Conservation (phyloP, 2,113 vertebrate species). For the Cygnus buccinator region DNA sequence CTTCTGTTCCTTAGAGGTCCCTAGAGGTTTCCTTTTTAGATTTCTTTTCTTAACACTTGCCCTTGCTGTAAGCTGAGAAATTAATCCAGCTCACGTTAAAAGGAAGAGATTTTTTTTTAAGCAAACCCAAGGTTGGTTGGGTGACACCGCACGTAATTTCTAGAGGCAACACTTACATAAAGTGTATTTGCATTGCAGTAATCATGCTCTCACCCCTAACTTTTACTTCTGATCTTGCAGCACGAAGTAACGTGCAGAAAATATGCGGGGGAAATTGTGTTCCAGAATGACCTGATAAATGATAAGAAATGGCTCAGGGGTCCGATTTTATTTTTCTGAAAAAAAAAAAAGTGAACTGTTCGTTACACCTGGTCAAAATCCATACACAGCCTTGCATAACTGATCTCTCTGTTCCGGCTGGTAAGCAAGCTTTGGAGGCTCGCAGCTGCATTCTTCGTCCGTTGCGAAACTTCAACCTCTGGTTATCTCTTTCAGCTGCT, state of each 20-base stretch:
- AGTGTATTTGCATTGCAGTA: background rate
- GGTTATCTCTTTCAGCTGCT: background rate
- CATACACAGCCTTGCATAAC: background rate
- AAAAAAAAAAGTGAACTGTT: background rate
- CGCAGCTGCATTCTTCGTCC: background rate
- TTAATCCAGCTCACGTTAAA: background rate
- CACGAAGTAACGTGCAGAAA: background rate
- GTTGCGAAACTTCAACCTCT: background rate
- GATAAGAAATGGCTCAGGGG: background rate
- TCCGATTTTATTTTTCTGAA: background rate
- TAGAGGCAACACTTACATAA: background rate
- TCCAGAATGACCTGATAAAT: background rate
- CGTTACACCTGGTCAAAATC: conserved; percentile 43
- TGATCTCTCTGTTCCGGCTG: background rate
- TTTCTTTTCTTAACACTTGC: background rate
- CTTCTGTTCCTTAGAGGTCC: too few relatives aligned
- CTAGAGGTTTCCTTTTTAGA: background rate
- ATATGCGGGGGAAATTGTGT: background rate
- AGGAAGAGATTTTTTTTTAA: background rate
- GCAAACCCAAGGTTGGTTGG: background rate
- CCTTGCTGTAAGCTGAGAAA: background rate
- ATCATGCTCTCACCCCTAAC: background rate
- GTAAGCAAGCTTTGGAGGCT: background rate
- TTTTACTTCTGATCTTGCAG: background rate
- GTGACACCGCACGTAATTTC: background rate